Evolutionary conservation across 92 coral and sea anemone species (phyloP), one percentile per base, ranked within the genome.

Genomic region (Pocillopora meandrina): DNA sequence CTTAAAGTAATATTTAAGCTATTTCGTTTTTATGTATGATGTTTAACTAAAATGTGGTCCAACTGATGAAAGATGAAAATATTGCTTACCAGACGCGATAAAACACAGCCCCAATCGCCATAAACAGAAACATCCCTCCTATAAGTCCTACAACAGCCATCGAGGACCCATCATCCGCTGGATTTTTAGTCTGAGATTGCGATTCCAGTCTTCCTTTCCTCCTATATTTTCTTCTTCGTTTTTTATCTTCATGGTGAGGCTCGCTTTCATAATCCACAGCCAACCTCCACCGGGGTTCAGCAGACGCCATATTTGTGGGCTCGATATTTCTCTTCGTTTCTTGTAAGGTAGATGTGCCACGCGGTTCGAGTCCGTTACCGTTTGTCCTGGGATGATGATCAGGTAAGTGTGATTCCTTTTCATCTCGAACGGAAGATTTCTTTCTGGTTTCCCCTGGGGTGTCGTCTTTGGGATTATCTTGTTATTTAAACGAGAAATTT

Each of bases 121-220:
- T 26, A n/a, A 81, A 14, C 21, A 70, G 56, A 9, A 81, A 23
- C 18, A 81, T 57, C 33, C 85, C 85, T 2, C 68, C 85, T 17
- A 26, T 20, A 16, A 81, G 13, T 35, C 85, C 85, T 17, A 66
- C 85, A 58, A 81, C 85, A 56, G 68, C 68, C 16, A 59, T 56
- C 8, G 68, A 31, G 5, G 85, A 57, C 1, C 20, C 55, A 1
- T 76, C 58, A 11, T 56, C 67, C 18, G 56, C 23, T 8, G 85
- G 76, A 35, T 81, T 67, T 5, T 76, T 12, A 10, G 80, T 18
- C 16, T 16, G 18, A 4, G 64, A 20, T 3, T 66, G 31, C 1
- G 64, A 21, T n/a, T 70, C 71, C 0, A 23, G 62, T 55, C 59
- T 81, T 31, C 34, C 14, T 49, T 58, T 57, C 14, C 23, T 69